A percentile compares a stretch with the other conserved stretches of the same genome.
These are phyloP conservation scores for Scotopteryx bipunctaria DNA, from an alignment of 2,888 invertebrate species.

Conservation along the genomic window DNA sequence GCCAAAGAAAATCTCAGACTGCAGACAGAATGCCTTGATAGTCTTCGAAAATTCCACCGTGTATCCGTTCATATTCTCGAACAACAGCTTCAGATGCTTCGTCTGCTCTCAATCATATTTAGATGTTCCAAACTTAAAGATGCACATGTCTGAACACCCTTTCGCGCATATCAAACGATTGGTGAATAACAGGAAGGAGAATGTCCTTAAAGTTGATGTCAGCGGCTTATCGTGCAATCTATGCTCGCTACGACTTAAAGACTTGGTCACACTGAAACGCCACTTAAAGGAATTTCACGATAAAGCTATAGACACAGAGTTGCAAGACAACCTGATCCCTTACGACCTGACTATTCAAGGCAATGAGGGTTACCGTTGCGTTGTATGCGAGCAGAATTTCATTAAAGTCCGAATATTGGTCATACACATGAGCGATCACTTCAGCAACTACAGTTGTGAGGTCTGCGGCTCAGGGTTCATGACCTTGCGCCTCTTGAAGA, in stretches of 20 bases:
- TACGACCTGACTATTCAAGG: conserved; percentile 59
- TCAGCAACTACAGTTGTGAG: conserved; percentile 77
- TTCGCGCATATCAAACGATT: conserved; percentile 66
- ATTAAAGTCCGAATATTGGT: conserved; percentile 72
- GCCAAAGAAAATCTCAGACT: conserved; percentile 52
- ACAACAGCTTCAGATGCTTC: conserved; percentile 76
- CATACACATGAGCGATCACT: conserved; percentile 77
- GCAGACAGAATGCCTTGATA: conserved; percentile 66
- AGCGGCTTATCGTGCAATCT: conserved; percentile 67
- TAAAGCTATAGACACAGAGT: conserved; percentile 63
- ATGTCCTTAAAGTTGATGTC: conserved; percentile 71
- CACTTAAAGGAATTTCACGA: conserved; percentile 66
- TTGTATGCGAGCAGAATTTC: conserved; percentile 66
- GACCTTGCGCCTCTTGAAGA: conserved; percentile 71
- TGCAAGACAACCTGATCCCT: conserved; percentile 75
- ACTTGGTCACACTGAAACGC: conserved; percentile 57
- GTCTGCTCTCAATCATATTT: conserved; percentile 71
- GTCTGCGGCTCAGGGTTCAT: conserved; percentile 75
- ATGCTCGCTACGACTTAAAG: conserved; percentile 51
- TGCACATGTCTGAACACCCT: conserved; percentile 67
- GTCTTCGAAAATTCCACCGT: conserved; percentile 73
- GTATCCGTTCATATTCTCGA: conserved; percentile 74
- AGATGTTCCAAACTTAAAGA: conserved; percentile 59
- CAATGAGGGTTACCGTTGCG: conserved; percentile 64
- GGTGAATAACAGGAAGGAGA: conserved; percentile 69